phyloP scores from a whole-genome alignment of 1,140 invertebrate genomes.

The Paracyclopina nana region DNA sequence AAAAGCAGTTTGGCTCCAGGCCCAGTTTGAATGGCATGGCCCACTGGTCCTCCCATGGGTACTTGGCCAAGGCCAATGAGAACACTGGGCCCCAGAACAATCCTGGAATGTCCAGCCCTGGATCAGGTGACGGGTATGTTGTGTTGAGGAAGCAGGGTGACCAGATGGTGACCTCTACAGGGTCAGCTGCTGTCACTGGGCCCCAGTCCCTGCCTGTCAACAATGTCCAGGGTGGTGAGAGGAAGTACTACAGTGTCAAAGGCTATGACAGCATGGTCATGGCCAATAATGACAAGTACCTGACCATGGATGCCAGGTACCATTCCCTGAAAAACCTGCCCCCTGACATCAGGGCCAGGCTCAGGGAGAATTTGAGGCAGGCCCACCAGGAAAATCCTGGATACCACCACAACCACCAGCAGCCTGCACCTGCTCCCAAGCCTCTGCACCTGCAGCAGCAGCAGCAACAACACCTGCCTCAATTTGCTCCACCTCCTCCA shows the following conservation, averaged over 20 bases:
- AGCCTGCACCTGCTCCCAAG: neutral
- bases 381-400: neutral
- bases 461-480: no score
- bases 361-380: neutral
- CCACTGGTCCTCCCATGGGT: constrained; percentile 16
- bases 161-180: neutral
- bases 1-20: neutral
- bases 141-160: neutral
- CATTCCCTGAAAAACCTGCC: neutral
- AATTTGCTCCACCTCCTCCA: neutral
- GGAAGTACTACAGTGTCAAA: constrained; percentile 8
- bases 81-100: neutral
- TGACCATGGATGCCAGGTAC: constrained; percentile 6
- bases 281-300: neutral
- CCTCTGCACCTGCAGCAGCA: neutral
- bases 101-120: neutral
- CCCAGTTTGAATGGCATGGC: neutral
- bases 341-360: neutral
- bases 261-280: neutral
- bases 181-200: neutral
- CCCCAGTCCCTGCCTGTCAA: neutral
- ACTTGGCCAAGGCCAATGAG: constrained; percentile 10
- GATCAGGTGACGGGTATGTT: neutral
- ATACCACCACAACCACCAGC: neutral
- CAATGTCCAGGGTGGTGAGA: neutral